These are phyloP conservation scores for Anseranas semipalmata DNA, from an alignment of 2,113 vertebrate genomes.

Conservation along the genomic window DNA sequence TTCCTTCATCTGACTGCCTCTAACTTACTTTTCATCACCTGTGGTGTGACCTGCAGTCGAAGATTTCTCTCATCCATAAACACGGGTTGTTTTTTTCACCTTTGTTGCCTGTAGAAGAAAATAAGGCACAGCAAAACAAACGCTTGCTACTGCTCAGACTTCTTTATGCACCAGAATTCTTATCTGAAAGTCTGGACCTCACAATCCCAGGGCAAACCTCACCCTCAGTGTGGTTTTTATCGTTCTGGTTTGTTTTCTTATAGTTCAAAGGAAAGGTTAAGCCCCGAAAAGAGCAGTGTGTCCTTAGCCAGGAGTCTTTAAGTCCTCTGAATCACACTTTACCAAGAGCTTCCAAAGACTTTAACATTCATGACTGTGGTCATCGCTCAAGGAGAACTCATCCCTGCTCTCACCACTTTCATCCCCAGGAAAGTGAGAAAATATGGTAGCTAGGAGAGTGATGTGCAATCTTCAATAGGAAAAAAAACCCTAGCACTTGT, in stretches of 20 bases:
- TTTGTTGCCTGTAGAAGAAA: constrained; percentile 26
- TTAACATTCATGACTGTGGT: neutral
- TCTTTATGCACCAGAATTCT: neutral
- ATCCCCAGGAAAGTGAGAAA: neutral
- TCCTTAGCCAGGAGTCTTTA: neutral
- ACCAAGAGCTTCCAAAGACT: neutral
- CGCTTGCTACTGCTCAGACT: neutral
- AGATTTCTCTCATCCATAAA: constrained; percentile 16
- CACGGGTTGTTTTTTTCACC: neutral
- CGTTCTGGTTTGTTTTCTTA: constrained; percentile 47
- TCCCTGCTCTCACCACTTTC: neutral
- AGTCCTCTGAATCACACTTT: neutral
- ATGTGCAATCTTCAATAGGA: neutral
- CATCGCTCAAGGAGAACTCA: neutral
- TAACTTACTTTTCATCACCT: constrained; percentile 49
- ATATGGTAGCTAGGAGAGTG: neutral
- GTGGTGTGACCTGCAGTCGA: neutral
- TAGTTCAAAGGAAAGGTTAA: constrained; percentile 56
- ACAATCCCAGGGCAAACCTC: constrained; percentile 28
- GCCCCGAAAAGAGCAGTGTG: constrained; percentile 16
- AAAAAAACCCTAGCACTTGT: neutral
- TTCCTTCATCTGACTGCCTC: constrained; percentile 30
- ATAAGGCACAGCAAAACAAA: neutral
- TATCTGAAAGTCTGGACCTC: constrained; percentile 4
- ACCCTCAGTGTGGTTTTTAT: constrained; percentile 12